Base-by-base conservation (phyloP, 2,888 invertebrate genomes). In the Meiosimyza platycephala region DNA sequence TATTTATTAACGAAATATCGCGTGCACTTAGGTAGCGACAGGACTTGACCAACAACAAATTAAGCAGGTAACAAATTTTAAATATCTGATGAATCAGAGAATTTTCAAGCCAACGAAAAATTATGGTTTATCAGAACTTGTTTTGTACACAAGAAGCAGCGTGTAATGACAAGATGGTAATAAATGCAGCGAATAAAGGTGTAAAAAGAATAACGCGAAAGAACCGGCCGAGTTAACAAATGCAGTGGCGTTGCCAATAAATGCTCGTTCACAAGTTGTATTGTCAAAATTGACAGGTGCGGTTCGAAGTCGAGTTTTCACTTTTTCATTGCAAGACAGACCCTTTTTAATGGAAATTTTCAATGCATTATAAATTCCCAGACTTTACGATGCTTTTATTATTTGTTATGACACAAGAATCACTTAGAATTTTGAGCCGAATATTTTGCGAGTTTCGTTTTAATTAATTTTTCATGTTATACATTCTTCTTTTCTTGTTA, bases 171-270 rank as follows among this genome's bases (percentile, higher is more conserved):
- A 51, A 48, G 50, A 40, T 13, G 69, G 33, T n/a, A n/a, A 54
- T 60, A 52, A 52, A 62, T 70, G 62, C 54, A 62, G 48, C 15
- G 12, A 48, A 51, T 15, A 48, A 68, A 50, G 22, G 47, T 48
- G 59, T 52, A 68, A 51, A 59, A 28, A 22, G 28, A 15, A 63
- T n/a, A 15, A 52, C 15, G 40, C 63, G 40, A 40, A 40, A 40
- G 40, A 18, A 28, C 54, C 54, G 70, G 7, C 59, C 16, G 51
- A 28, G 54, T 33, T 18, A 52, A 50, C n/a, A 40, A 60, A 69
- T 69, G 52, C 70, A 70, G 70, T 70, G 70, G 62, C 62, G 70
- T 70, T 62, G 51, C 62, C 62, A 70, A 70, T 62, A 52, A 57
- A 52, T 40, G 3, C 22, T 59, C 40, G 50, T 28, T 63, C 18